Evolutionary conservation across 2,797 vertebrate genomes (phyloP), one percentile per base, ranked within the genome.

Genomic region (Gambelia wislizenii): DNA sequence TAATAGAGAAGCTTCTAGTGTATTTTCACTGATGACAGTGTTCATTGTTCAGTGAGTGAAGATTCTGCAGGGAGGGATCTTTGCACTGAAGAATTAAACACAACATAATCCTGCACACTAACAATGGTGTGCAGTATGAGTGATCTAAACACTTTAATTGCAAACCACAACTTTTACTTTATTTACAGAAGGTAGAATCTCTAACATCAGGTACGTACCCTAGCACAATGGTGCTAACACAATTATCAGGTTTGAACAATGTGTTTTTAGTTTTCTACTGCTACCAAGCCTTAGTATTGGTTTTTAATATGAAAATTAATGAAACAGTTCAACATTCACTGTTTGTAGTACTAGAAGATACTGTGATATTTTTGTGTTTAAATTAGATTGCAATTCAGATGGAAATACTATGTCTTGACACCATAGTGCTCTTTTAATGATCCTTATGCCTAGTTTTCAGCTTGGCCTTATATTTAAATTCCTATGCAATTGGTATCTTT

Each of bases 381-480:
- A 96, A 96, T 95, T 95, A 96, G 95, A 96, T 89, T 85, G 93
- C 95, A 96, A 96, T 95, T 96, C 95, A 95, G 95, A 95, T 92
- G 95, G 93, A 95, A 95, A 96, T 94, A 91, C 92, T 95, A 89
- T 96, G 94, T 97, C 94, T 95, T 96, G 95, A 97, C 95, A 97
- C 96, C 96, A 91, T 94, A 96, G 96, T 97, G 96, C 96, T 95
- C 96, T 97, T 97, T 92, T 93, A 96, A 96, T 83, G 90, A 95
- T 95, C 92, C 95, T 95, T 94, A 96, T 95, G 96, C 96, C 97
- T 95, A 95, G 93, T 96, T 95, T 96, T 91, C 95, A 97, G 96
- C 95, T 97, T 97, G 96, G 96, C 97, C 97, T 98, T 97, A 97
- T 97, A 97, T 97, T 97, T 97, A 97, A 97, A 97, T 96, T 93